Evolutionary conservation across 1,140 invertebrate species (phyloP).

Genomic region (Temnothorax longispinosus): DNA sequence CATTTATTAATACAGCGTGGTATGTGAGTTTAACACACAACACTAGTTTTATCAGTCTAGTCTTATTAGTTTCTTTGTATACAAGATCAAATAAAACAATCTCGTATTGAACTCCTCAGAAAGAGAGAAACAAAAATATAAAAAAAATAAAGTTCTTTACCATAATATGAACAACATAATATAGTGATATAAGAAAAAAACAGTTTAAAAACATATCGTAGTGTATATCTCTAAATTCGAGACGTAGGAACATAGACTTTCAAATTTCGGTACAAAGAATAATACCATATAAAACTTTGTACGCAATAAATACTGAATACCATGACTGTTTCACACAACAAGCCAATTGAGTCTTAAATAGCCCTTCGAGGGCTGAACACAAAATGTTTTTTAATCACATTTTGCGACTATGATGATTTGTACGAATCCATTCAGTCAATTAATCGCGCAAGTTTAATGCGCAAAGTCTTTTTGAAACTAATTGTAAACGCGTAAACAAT

Average conservation of each 20-base stretch:
- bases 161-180: conserved; percentile 28
- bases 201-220: neutral
- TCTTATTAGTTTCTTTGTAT: conserved; percentile 33
- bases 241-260: conserved; percentile 18
- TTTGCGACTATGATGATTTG: neutral
- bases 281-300: neutral
- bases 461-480: neutral
- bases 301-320: neutral
- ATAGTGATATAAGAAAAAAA: conserved; percentile 13
- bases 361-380: neutral
- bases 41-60: conserved; percentile 29
- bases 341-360: neutral
- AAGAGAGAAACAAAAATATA: neutral
- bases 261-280: neutral
- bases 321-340: neutral
- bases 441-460: neutral
- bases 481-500: neutral
- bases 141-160: conserved; percentile 4
- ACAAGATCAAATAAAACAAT: conserved; percentile 13
- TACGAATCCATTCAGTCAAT: neutral
- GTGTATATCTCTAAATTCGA: conserved; percentile 8
- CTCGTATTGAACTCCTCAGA: neutral
- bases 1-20: conserved; percentile 54
- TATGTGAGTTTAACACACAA: conserved; percentile 33
- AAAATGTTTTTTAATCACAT: neutral